Conservation (phyloP, 2,888 invertebrate species). For the Limnephilus lunatus region DNA sequence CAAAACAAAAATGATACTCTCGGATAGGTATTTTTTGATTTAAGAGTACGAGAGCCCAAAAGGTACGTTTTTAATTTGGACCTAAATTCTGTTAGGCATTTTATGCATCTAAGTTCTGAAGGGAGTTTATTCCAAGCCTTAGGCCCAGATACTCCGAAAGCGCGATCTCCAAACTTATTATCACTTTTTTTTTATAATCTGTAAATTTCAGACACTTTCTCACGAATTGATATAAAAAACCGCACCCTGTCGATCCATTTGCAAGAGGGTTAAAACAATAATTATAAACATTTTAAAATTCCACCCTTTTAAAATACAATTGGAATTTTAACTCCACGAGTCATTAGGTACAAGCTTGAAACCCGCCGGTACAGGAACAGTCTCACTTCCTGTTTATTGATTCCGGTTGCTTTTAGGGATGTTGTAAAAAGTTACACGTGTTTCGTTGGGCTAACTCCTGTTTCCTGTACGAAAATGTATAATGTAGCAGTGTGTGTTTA, state of each 20-base stretch:
- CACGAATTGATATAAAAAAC: not conserved
- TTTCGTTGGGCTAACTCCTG: slow-evolving; percentile 51
- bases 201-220: not conserved
- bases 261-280: slow-evolving; percentile 23
- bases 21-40: no score
- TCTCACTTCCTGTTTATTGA: slow-evolving; percentile 64
- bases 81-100: no score
- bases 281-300: slow-evolving; percentile 2
- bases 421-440: slow-evolving; percentile 61
- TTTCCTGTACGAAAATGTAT: slow-evolving; percentile 51
- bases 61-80: no score
- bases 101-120: no score
- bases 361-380: slow-evolving; percentile 29
- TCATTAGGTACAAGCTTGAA: slow-evolving; percentile 27
- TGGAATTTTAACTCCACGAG: slow-evolving; percentile 2
- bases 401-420: slow-evolving; percentile 53
- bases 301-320: slow-evolving; percentile 34
- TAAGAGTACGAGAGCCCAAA: no score
- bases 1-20: no score
- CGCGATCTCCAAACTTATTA: no score
- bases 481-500: not conserved
- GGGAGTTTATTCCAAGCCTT: no score
- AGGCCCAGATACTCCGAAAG: no score
- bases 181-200: no score
- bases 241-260: not conserved